Evolutionary conservation across 2,113 vertebrate species (phyloP).

Genomic region (Pachypanchax playfairii): DNA sequence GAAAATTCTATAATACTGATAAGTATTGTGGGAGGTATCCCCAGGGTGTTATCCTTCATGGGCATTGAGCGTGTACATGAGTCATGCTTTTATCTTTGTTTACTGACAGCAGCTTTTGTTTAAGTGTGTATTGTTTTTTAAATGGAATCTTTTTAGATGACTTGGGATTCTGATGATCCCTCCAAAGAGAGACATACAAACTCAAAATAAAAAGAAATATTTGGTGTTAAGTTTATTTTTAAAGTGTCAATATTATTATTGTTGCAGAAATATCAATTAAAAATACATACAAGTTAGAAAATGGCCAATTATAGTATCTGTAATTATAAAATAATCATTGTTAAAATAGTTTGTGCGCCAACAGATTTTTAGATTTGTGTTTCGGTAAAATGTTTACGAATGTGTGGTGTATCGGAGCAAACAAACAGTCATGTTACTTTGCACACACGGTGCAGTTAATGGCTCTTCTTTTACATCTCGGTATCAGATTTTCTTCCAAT

Average conservation of each 20-base stretch:
- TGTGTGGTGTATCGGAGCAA: neutral
- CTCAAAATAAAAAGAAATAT: constrained; percentile 2
- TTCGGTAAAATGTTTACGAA: neutral
- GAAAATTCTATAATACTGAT: constrained; percentile 44
- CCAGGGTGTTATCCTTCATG: constrained; percentile 16
- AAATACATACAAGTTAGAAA: no score
- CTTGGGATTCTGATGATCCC: constrained; percentile 10
- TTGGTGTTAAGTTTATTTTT: constrained; percentile 4
- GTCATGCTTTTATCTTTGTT: constrained; percentile 26
- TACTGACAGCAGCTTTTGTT: constrained; percentile 35
- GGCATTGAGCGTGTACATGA: constrained; percentile 20
- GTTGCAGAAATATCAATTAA: neutral
- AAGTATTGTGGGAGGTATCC: constrained; percentile 26
- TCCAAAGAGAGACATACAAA: constrained; percentile 8
- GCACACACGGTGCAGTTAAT: neutral
- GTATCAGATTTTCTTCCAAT: constrained; percentile 28
- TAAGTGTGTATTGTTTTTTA: constrained; percentile 20
- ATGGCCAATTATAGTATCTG: no score
- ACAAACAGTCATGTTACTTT: constrained; percentile 1
- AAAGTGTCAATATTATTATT: neutral
- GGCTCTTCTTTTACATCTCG: constrained; percentile 25
- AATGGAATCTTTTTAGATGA: constrained; percentile 22
- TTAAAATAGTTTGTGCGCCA: no score
- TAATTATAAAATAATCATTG: no score
- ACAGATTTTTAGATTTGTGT: neutral